A percentile compares a stretch with the other conserved stretches of the same genome.
phyloP scores from a whole-genome alignment of 2,888 invertebrate genomes.

The Odontocolon sp. region DNA sequence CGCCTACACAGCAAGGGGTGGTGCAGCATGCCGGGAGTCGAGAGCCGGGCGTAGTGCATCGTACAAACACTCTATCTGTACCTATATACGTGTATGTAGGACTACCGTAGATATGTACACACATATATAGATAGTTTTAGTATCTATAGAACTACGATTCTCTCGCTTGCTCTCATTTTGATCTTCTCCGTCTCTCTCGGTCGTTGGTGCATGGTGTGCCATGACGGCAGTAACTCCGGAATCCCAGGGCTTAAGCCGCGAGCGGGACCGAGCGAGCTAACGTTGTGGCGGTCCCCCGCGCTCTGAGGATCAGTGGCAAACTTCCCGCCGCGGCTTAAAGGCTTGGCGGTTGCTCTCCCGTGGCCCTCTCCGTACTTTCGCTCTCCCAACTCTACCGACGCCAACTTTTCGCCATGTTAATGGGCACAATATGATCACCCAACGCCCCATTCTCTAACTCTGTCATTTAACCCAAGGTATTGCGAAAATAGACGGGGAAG shows the following conservation, averaged over 20 bases:
- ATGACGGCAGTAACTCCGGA: constrained; percentile 80
- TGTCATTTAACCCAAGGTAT: constrained; percentile 12
- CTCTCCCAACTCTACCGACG: constrained; percentile 64
- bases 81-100: constrained; percentile 34
- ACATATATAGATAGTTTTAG: constrained; percentile 15
- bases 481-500: constrained; percentile 1
- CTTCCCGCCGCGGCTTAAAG: constrained; percentile 80
- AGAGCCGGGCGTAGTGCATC: constrained; percentile 46
- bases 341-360: constrained; percentile 79
- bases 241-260: constrained; percentile 79
- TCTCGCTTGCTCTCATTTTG: constrained; percentile 55
- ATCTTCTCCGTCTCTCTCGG: constrained; percentile 72
- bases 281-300: constrained; percentile 46
- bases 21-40: constrained; percentile 46
- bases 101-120: constrained; percentile 45
- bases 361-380: constrained; percentile 58
- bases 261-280: constrained; percentile 61
- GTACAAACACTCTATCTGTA: constrained; percentile 33
- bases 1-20: too few species aligned
- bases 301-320: constrained; percentile 80
- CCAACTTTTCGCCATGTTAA: constrained; percentile 79
- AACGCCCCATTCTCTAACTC: constrained; percentile 21
- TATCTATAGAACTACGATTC: constrained; percentile 40
- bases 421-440: constrained; percentile 78
- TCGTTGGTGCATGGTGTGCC: constrained; percentile 77